Evolutionary conservation across 1,140 invertebrate genomes (phyloP), one percentile per base, ranked within the genome.

Genomic region (Drosophila teissieri): DNA sequence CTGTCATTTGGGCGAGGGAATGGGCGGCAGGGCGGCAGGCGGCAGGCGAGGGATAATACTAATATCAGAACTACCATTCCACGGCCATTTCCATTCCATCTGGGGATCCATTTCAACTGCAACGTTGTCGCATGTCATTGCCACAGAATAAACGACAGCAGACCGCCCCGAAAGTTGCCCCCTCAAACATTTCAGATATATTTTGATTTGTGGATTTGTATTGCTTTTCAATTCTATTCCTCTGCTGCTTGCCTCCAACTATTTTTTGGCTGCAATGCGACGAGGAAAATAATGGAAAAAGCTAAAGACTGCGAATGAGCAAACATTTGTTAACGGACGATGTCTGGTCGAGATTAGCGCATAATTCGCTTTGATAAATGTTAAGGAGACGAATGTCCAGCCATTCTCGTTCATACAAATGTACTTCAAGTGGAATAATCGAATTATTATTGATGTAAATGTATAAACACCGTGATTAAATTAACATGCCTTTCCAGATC

Each of bases 161-260:
- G 27, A 56, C 49, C 63, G 67, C 51, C 67, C 51, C 63, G 40
- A 39, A 48, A 40, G 67, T 37, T 51, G 55, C 44, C 69, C 69
- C 68, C 34, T 61, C 68, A 73, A 75, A 75, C 45, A 76, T 57
- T 76, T 75, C 48, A 76, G 49, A 76, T 67, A 76, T 76, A 76
- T 76, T 76, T 80, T 80, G 78, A 81, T 81, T 80, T 81, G 78
- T 76, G 73, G 61, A 73, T 76, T 80, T 81, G 65, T 77, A 81
- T 80, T 80, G 78, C 65, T 81, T 70, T 80, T 80, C 65, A 63
- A 76, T 77, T 61, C 27, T 42, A 49, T 56, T 53, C 15, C 36
- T 51, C 24, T 17, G 27, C 39, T 0, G 14, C 6, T 62, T 61
- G 22, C 10, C 11, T 37, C 15, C 22, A 17, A 19, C 17, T 17